Percentiles rank a stretch among this genome's conserved stretches.
Conservation (phyloP, 2,797 vertebrate genomes). For the Emys orbicularis region DNA sequence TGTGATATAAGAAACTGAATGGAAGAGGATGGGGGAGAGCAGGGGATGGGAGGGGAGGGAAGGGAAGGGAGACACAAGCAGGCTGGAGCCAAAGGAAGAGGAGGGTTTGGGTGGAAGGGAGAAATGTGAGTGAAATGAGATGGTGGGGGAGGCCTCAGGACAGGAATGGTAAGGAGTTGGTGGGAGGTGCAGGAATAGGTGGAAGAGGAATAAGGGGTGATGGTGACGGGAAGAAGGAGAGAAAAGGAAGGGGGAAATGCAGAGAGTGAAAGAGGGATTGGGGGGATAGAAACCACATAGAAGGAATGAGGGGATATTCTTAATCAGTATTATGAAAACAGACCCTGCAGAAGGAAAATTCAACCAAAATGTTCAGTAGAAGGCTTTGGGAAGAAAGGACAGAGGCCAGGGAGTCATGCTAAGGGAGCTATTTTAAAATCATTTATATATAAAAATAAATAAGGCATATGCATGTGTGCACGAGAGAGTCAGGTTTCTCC, state of each 20-base stretch:
- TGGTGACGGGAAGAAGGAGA: not conserved
- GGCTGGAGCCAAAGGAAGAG: not conserved
- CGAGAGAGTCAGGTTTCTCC: not conserved
- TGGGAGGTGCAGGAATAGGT: not conserved
- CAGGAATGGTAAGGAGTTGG: not conserved
- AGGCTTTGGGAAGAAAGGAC: not conserved
- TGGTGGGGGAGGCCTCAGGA: not conserved
- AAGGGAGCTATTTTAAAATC: not conserved
- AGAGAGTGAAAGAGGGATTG: not conserved
- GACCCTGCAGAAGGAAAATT: not conserved
- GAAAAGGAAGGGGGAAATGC: too few relatives aligned
- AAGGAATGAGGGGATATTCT: not conserved
- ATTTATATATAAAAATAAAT: not conserved
- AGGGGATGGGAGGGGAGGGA: not conserved
- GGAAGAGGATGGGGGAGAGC: not conserved
- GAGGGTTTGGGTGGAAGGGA: not conserved
- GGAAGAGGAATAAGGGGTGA: not conserved
- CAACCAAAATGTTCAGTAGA: not conserved
- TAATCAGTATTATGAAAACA: not conserved
- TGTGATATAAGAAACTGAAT: not conserved
- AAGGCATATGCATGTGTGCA: not conserved
- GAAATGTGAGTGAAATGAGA: not conserved
- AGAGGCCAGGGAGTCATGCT: not conserved
- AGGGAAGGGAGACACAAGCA: not conserved
- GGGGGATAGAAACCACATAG: not conserved